Evolutionary conservation across 2,113 vertebrate species (phyloP), one percentile per base, ranked within the genome.

Genomic region (Lucifuga dentata): DNA sequence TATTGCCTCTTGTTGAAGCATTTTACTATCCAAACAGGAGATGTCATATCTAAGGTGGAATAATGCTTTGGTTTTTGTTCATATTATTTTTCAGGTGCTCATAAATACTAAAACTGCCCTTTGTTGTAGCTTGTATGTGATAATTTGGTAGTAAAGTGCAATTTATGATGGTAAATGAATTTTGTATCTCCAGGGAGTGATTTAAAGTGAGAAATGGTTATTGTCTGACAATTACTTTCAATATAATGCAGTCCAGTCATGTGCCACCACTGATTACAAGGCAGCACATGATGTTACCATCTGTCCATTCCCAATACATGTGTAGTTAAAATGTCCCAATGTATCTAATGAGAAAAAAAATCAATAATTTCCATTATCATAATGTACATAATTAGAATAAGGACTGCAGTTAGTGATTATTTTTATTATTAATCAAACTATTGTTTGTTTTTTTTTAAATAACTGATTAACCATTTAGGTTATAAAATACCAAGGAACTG

Each of bases 101-200:
- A n/a, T n/a, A n/a, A 29, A 5, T 7, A 29, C 3, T 29, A 7
- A 29, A 7, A 29, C 26, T 5, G 3, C 3, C 52, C n/a, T 12
- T 53, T 35, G 33, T 35, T 35, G 11, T 35, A 35, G 7, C 33
- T 11, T 11, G 39, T 23, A 1, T 11, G 17, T 40, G 57, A 55
- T 70, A 20, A 87, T 76, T 63, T 69, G 68, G 26, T 44, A 39
- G 43, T 32, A 29, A 71, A 53, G 49, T 63, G 52, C 32, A 68
- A 61, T 75, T 69, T 61, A 78, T 63, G 33, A 76, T 23, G 57
- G 20, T 75, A 35, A 83, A 68, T 60, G 45, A 40, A 69, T 51
- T 80, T 80, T n/a, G 6, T 52, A 41, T 77, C 89, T 85, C 70
- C 38, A 72, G 90, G 90, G 91, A 86, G 86, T 87, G 89, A 92